These are phyloP conservation scores for Diogma glabrata DNA, from an alignment of 2,888 invertebrate genomes.

Conservation along the genomic window DNA sequence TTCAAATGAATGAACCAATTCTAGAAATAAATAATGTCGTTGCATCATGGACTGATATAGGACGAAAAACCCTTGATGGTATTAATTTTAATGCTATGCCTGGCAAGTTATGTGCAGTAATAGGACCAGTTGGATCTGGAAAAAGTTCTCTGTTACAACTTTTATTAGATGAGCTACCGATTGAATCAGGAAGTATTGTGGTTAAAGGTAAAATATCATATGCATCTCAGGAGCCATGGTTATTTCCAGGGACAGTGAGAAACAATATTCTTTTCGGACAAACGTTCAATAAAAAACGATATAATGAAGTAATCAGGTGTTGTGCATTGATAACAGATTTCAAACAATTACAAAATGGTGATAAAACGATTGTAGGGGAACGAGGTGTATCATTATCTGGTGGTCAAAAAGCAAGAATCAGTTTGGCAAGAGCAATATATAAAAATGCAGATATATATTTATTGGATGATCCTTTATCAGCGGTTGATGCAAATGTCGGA, in stretches of 20 bases:
- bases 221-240: constrained; percentile 78
- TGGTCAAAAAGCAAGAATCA: constrained; percentile 54
- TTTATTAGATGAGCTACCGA: constrained; percentile 59
- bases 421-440: constrained; percentile 22
- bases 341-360: constrained; percentile 41
- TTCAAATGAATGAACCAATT: background rate
- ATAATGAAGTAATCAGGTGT: constrained; percentile 33
- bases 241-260: constrained; percentile 60
- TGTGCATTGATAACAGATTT: constrained; percentile 41
- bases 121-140: constrained; percentile 66
- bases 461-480: constrained; percentile 62
- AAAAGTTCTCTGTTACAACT: constrained; percentile 58
- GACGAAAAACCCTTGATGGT: constrained; percentile 33
- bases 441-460: constrained; percentile 57
- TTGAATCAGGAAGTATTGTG: constrained; percentile 40
- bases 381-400: constrained; percentile 50
- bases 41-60: constrained; percentile 25
- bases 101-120: constrained; percentile 53
- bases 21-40: background rate
- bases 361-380: constrained; percentile 46
- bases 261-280: constrained; percentile 82
- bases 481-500: constrained; percentile 61
- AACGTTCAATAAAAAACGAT: constrained; percentile 25
- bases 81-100: constrained; percentile 42
- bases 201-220: constrained; percentile 59